Conservation (phyloP, 2,888 invertebrate species). For the Frankliniella intonsa region DNA sequence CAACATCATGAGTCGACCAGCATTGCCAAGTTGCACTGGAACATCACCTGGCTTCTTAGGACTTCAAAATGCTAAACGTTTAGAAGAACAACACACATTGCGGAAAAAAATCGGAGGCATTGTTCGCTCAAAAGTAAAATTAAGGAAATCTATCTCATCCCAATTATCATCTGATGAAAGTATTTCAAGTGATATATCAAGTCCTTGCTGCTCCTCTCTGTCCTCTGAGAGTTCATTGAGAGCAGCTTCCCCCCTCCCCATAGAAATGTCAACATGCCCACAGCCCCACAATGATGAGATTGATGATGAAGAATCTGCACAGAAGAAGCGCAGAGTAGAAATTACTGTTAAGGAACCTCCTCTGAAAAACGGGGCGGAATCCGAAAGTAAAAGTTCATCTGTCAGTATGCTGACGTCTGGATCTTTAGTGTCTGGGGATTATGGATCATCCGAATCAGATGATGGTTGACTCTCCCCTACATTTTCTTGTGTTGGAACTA, state of each 20-base stretch:
- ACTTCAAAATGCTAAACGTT: not conserved
- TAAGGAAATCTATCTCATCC: not conserved
- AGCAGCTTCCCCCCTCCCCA: not conserved
- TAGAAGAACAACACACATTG: not conserved
- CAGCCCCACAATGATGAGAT: not conserved
- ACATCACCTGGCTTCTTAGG: not conserved
- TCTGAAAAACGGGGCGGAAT: slow-evolving; percentile 11
- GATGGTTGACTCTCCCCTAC: slow-evolving; percentile 31
- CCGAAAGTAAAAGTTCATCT: slow-evolving; percentile 16
- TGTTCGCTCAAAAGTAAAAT: not conserved
- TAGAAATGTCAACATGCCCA: not conserved
- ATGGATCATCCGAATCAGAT: slow-evolving; percentile 36
- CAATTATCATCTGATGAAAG: not conserved
- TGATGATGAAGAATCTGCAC: not conserved
- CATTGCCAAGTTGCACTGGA: not conserved
- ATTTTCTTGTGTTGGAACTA: slow-evolving; percentile 40
- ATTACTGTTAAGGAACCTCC: slow-evolving; percentile 19
- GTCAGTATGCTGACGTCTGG: not conserved
- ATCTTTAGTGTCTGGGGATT: slow-evolving; percentile 37
- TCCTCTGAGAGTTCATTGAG: not conserved
- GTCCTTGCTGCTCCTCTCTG: not conserved
- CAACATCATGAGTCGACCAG: not conserved
- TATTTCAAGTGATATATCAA: not conserved
- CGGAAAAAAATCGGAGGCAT: not conserved
- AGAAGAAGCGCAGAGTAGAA: slow-evolving; percentile 27